Evolutionary conservation across 92 coral and sea anemone species (phyloP).

Genomic region (Montipora capitata): DNA sequence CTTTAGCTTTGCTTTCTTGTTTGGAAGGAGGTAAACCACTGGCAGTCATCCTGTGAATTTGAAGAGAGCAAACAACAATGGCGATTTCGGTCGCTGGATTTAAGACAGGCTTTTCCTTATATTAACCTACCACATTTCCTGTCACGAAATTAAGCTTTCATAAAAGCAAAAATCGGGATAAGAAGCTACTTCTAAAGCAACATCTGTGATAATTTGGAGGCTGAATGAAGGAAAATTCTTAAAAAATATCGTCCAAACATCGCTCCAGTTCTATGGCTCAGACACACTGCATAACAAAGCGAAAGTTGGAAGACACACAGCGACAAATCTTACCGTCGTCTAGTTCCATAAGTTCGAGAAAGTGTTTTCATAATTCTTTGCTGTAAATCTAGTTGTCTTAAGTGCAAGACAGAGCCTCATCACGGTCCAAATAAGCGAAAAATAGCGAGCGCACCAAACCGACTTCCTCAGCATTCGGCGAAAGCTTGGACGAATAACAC

Average conservation of each 20-base stretch:
- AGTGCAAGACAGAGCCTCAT: conserved; percentile 61
- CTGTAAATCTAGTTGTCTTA: conserved; percentile 5
- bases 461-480: conserved; percentile 12
- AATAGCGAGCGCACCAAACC: conserved; percentile 34
- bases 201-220: not conserved
- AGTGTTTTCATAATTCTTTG: conserved; percentile 92
- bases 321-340: conserved; percentile 74
- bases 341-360: conserved; percentile 83
- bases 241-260: conserved; percentile 6
- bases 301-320: conserved; percentile 33
- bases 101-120: conserved; percentile 1
- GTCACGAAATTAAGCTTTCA: conserved; percentile 1
- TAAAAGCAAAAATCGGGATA: not conserved
- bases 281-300: conserved; percentile 26
- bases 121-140: conserved; percentile 25
- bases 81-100: conserved; percentile 40
- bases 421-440: conserved; percentile 52
- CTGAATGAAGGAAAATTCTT: not conserved
- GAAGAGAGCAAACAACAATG: conserved; percentile 72
- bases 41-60: conserved; percentile 80
- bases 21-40: conserved; percentile 74
- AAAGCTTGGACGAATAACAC: not conserved
- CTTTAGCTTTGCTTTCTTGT: conserved; percentile 78
- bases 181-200: not conserved
- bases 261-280: conserved; percentile 22